Conservation (phyloP, 2,113 vertebrate genomes). For the Cnemophilus loriae region DNA sequence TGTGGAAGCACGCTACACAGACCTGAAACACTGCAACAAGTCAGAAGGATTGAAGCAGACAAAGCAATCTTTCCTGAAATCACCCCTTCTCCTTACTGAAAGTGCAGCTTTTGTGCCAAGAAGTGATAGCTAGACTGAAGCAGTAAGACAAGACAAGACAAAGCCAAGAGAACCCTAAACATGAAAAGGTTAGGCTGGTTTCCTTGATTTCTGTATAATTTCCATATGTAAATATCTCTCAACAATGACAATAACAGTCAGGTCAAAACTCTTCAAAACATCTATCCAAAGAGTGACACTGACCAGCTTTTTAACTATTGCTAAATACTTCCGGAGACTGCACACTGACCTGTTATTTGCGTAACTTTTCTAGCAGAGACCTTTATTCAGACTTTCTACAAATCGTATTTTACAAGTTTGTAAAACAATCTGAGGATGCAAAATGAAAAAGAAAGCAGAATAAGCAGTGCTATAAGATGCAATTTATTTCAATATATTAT, state of each 20-base stretch:
- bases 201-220: background rate
- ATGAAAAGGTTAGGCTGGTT: background rate
- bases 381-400: background rate
- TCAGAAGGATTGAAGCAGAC: background rate
- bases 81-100: background rate
- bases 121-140: background rate
- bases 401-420: background rate
- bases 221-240: background rate
- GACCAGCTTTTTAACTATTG: background rate
- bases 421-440: background rate
- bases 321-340: background rate
- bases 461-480: background rate
- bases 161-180: background rate
- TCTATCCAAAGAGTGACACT: background rate
- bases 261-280: background rate
- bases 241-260: background rate
- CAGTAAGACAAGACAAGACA: background rate
- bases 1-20: accelerated
- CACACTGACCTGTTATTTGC: background rate
- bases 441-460: background rate
- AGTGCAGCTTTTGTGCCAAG: background rate
- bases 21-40: background rate
- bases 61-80: background rate
- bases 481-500: conserved; percentile 15
- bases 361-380: background rate